Evolutionary conservation across 2,888 invertebrate species (phyloP), one percentile per base, ranked within the genome.

Genomic region (Falcaria lacertinaria): DNA sequence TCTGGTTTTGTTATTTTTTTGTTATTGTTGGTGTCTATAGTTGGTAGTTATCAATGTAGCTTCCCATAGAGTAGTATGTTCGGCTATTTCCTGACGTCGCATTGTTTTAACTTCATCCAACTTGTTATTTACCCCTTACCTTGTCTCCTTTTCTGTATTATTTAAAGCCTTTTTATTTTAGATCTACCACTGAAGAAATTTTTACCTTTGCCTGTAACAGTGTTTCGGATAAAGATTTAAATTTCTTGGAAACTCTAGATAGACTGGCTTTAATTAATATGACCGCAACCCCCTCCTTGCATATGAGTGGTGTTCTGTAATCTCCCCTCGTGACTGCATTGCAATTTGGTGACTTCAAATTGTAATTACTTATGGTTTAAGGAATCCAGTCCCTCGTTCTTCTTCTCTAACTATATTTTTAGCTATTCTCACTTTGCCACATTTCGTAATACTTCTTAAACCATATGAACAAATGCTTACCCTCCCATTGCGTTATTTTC

Each of bases 261-360:
- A 52, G 51, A 50, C 64, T 65, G 68, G 60, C 73, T 76, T 75
- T 69, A 62, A 64, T 52, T 50, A 53, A 67, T 74, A 71, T 70
- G 37, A 1, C n/a, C 8, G 56, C 48, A 56, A 49, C 49, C 50
- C 52, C 50, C 49, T 68, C 68, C 62, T 55, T 68, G 48, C 45
- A 57, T 52, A 54, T 69, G 64, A 83, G 89, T 87, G 88, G 88
- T 88, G 85, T 83, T 62, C 60, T 59, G 67, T 66, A 82, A 89
- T 90, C 90, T 90, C 90, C 88, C 87, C 90, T 90, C 89, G 90
- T 90, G 87, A 90, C 90, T 90, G 90, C 87, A 90, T 89, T 89
- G 80, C 81, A 84, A 84, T 80, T 87, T 89, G 89, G 89, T 88
- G 80, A 88, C 88, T 89, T 88, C 86, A 86, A 82, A 88, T 83